phyloP scores from a whole-genome alignment of 2,113 vertebrate genomes.

The Stercorarius parasiticus region DNA sequence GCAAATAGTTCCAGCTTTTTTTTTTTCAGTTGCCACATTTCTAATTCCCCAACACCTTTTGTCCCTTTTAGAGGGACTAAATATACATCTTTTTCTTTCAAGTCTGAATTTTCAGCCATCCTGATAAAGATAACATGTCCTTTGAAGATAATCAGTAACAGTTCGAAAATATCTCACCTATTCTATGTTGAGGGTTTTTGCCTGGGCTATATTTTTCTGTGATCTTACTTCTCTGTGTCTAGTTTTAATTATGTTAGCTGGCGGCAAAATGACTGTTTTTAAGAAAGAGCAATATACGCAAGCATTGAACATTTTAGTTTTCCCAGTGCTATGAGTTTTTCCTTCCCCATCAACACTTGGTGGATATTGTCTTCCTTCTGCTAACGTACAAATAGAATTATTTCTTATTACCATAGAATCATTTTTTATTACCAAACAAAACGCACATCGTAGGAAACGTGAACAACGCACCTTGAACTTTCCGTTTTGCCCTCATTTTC shows the following conservation, averaged over 20 bases:
- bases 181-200: not conserved
- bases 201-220: not conserved
- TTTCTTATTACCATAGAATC: not conserved
- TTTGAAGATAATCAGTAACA: not conserved
- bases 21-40: not conserved
- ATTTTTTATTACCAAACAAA: not conserved
- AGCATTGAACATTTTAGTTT: not conserved
- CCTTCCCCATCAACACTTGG: not conserved
- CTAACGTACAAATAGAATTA: rapidly evolving
- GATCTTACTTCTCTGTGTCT: not conserved
- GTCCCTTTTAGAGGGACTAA: not conserved
- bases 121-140: not conserved
- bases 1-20: not conserved
- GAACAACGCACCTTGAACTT: not conserved
- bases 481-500: not conserved
- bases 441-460: not conserved
- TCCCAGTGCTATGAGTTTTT: not conserved
- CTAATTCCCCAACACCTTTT: not conserved
- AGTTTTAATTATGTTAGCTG: not conserved
- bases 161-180: not conserved
- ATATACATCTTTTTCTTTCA: not conserved
- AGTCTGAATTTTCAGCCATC: not conserved
- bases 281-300: not conserved
- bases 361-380: not conserved
- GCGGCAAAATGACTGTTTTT: not conserved